phyloP scores from a whole-genome alignment of 2,888 invertebrate genomes.

The Trichopria drosophilae region DNA sequence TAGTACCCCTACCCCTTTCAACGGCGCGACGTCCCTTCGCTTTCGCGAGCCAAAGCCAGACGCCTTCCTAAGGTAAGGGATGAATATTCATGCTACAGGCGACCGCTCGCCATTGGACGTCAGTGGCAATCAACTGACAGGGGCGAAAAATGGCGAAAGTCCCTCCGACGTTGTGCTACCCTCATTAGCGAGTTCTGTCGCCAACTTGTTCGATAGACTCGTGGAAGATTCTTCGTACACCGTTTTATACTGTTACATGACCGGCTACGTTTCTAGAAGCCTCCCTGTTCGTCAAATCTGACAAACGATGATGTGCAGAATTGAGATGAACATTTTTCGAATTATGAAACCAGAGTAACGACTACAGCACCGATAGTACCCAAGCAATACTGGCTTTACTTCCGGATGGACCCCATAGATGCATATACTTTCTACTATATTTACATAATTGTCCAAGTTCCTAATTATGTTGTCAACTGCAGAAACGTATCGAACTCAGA shows the following conservation, averaged over 20 bases:
- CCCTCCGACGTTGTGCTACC: constrained; percentile 32
- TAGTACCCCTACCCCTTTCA: constrained; percentile 32
- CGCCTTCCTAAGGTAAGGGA: constrained; percentile 52
- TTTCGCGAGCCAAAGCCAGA: constrained; percentile 36
- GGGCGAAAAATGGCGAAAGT: constrained; percentile 38
- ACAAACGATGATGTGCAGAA: too few species aligned
- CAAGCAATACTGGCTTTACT: too few species aligned
- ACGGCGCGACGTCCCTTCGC: constrained; percentile 32
- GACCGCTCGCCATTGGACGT: constrained; percentile 52
- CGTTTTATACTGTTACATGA: constrained; percentile 12
- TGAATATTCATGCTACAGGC: constrained; percentile 57
- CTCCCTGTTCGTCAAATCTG: too few species aligned
- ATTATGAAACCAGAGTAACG: too few species aligned
- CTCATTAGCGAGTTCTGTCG: constrained; percentile 25
- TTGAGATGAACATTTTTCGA: too few species aligned
- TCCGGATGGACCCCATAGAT: too few species aligned
- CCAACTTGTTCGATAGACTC: constrained; percentile 21
- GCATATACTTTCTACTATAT: too few species aligned
- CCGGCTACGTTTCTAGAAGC: too few species aligned
- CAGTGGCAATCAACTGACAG: constrained; percentile 55
- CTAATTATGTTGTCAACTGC: too few species aligned
- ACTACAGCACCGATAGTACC: too few species aligned
- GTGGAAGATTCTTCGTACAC: constrained; percentile 23
- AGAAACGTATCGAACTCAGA: too few species aligned
- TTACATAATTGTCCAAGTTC: too few species aligned